Conservation (phyloP, 2,888 invertebrate species). For the Drosophila neonasuta region DNA sequence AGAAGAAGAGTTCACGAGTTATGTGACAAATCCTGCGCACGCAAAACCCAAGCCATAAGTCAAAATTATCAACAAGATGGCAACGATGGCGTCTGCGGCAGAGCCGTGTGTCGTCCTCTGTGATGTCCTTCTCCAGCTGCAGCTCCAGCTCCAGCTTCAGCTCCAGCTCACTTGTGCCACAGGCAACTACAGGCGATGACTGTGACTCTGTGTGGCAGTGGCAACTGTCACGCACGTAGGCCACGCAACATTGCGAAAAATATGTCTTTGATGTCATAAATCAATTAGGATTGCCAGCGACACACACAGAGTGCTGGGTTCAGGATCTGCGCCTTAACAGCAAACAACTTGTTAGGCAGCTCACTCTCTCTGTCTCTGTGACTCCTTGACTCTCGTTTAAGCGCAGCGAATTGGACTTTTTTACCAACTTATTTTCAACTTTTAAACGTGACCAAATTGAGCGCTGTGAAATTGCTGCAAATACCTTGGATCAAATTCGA, state of each 20-base stretch:
- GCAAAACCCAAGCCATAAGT: constrained; percentile 77
- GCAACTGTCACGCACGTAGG: constrained; percentile 80
- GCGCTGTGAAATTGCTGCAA: constrained; percentile 22
- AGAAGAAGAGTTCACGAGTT: constrained; percentile 50
- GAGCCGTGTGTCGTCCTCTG: constrained; percentile 32
- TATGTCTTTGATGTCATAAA: constrained; percentile 82
- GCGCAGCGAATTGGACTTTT: constrained; percentile 26
- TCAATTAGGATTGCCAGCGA: constrained; percentile 76
- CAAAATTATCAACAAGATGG: constrained; percentile 81
- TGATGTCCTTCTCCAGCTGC: constrained; percentile 23
- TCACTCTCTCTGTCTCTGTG: constrained; percentile 4
- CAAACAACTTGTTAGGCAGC: constrained; percentile 68
- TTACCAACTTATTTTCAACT: constrained; percentile 54
- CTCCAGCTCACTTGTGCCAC: constrained; percentile 1
- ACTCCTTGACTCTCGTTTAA: constrained; percentile 22
- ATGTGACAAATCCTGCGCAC: constrained; percentile 74
- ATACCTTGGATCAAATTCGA: constrained; percentile 37
- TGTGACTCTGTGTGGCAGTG: constrained; percentile 27
- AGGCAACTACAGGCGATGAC: not conserved
- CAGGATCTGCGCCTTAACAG: constrained; percentile 65
- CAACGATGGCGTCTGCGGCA: constrained; percentile 47
- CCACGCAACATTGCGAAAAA: constrained; percentile 81
- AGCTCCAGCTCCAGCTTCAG: constrained; percentile 6
- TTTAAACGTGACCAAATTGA: constrained; percentile 67
- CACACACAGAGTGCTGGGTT: constrained; percentile 18